Base-by-base conservation (phyloP, 2,888 invertebrate species). In the Drosophila neotestacea region DNA sequence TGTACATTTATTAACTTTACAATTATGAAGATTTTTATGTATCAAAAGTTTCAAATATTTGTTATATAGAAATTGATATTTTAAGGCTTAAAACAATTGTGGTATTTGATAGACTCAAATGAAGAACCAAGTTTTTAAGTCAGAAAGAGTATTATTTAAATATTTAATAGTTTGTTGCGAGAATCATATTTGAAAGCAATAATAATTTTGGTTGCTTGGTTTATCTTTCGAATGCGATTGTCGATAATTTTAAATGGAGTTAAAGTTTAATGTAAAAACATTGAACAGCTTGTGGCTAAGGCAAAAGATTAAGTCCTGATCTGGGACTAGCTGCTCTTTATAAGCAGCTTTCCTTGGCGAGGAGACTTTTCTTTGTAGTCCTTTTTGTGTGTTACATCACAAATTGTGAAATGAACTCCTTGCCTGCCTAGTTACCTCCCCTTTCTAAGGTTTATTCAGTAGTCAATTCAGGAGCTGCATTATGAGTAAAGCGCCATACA, bases 401-500 rank as follows among this genome's bases (percentile, higher is more conserved):
- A 47, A 67, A 67, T 61, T 61, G 61, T 42, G 42, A 54, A 61
- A 41, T 39, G 65, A 51, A 52, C 58, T 63, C 58, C 54, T 55
- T 42, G 7, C 3, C 4, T 10, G 9, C 4, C n/a, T 47, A 44
- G 22, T 46, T 27, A 11, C 7, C 22, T 10, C 46, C 48, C 46
- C 48, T 44, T 30, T 51, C 28, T 1, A 11, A 2, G 59, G 22
- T 51, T 56, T 50, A 71, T 69, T 64, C 69, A 63, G 63, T 50
- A 66, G 88, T 59, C 76, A 69, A 72, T 70, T 65, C 63, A 42
- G 61, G 39, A 38, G 68, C 51, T 71, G 71, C 74, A 85, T 81
- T 85, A 77, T 82, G 73, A 67, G 82, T 69, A 71, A 67, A 76
- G 66, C 56, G 71, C 62, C 77, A 75, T 70, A 81, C 87, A 87